A percentile compares a stretch with the other conserved stretches of the same genome.
phyloP scores from a whole-genome alignment of 2,113 vertebrate genomes.

The Actenoides lindsayi region DNA sequence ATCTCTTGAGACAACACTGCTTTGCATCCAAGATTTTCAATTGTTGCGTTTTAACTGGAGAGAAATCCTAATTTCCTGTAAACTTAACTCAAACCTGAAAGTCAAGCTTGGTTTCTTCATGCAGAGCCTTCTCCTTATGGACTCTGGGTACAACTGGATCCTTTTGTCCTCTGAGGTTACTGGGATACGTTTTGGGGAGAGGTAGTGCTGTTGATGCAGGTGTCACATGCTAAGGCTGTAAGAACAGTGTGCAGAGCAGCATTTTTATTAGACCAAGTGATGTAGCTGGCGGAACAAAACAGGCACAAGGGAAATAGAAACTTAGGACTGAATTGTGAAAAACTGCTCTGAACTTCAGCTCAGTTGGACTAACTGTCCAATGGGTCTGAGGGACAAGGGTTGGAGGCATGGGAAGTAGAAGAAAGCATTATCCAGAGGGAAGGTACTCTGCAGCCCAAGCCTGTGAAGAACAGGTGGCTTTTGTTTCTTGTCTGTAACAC shows the following conservation, averaged over 20 bases:
- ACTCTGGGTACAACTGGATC: not conserved
- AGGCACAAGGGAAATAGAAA: not conserved
- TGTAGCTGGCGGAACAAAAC: not conserved
- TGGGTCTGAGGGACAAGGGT: not conserved
- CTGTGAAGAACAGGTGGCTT: not conserved
- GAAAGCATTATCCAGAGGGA: not conserved
- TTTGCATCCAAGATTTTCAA: not conserved
- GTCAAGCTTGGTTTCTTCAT: not conserved
- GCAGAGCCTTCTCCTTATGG: not conserved
- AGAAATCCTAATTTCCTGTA: not conserved
- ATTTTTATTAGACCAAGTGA: not conserved
- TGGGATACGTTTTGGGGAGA: not conserved
- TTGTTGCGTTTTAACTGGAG: not conserved
- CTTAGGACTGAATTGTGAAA: not conserved
- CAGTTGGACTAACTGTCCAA: not conserved
- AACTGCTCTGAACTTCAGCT: not conserved
- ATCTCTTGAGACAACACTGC: not conserved
- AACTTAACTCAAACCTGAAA: not conserved
- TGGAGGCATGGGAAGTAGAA: not conserved
- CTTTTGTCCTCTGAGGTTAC: not conserved
- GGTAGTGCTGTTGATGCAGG: not conserved
- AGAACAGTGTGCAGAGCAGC: not conserved
- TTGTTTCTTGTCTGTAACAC: not conserved
- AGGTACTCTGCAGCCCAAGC: accelerated
- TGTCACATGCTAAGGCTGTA: not conserved